Base-by-base conservation (phyloP, 2,797 vertebrate species). In the Mus caroli region DNA sequence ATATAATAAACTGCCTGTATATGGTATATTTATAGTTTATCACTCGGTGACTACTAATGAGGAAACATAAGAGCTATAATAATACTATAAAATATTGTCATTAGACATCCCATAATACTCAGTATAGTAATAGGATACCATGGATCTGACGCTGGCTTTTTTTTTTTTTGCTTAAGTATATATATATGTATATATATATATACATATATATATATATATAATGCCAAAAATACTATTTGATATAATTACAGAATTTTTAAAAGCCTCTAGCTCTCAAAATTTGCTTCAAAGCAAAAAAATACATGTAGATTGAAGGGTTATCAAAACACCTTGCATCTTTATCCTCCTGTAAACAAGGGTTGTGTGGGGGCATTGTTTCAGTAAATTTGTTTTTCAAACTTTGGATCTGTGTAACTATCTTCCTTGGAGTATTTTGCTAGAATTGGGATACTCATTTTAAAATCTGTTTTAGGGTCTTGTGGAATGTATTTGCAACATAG, bases 261-360 rank as follows among this genome's bases (percentile, higher is more conserved):
- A 73, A 11, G 34, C 12, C 0, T 92, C 37, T 96, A 50, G 17
- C 37, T 80, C 69, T 86, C 52, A 76, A 22, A 19, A 69, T 91
- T 89, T 94, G 11, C 34, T 90, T 92, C 75, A 88, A 83, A 94
- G 60, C 31, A 62, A 22, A 43, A 43, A 46, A 37, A 64, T 50
- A 20, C 5, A 43, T 19, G 62, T 73, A 9, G 1, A 6, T 89
- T 17, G 15, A 58, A 82, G 43, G 12, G 62, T 93, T 90, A 73
- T 52, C 71, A 92, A 87, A 90, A 85, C 93, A 19, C 8, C 54
- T 97, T 96, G 54, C 34, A 83, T 90, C 94, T 96, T 77, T 88
- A 75, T 86, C 24, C 50, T 43, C 4, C 82, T 64, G n/a, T 43
- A 91, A 94, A 64, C 31, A 93, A 92, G 52, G n/a, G 64, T 22